Base-by-base conservation (phyloP, 2,888 invertebrate genomes). In the Teleiodes luculella region DNA sequence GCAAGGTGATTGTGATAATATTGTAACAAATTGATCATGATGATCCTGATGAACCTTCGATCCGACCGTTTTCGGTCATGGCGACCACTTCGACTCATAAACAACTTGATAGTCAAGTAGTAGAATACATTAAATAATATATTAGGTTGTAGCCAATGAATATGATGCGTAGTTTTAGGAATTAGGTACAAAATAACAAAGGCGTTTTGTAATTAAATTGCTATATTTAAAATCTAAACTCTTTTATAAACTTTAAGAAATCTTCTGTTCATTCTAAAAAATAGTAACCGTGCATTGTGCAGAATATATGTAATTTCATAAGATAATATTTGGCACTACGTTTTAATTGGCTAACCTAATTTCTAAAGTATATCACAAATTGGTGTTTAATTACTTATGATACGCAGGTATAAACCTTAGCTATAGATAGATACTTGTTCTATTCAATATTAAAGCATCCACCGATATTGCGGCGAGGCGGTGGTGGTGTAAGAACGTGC, bases 251-350 rank as follows among this genome's bases (percentile, higher is more conserved):
- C 43, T 28, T 53, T 18, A 52, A 54, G 52, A 36, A 35, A 54
- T 56, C 47, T 53, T 53, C 54, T 53, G 14, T 59, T 54, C 55
- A 52, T 59, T 55, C 55, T 59, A 4, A 4, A 57, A 57, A 45
- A 59, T 56, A 48, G 53, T 50, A 55, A 51, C 51, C 55, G 59
- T 59, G 57, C 59, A 53, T 11, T 46, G 59, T 59, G 59, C 59
- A 55, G 33, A 53, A 24, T 24, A 6, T 6, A 24, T 24, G 24
- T 6, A 24, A 24, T 3, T 55, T 50, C 53, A 49, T 59, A 50
- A 57, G 54, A 54, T 30, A 31, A 41, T 46, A 28, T 47, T 53
- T 46, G 53, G 37, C 31, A 47, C 37, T 43, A 43, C 13, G 24
- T 41, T 18, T 4, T 18, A 20, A 10, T 43, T 43, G 7, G 10